Evolutionary conservation across 2,888 invertebrate genomes (phyloP).

Genomic region (Brachyopa scutellaris): DNA sequence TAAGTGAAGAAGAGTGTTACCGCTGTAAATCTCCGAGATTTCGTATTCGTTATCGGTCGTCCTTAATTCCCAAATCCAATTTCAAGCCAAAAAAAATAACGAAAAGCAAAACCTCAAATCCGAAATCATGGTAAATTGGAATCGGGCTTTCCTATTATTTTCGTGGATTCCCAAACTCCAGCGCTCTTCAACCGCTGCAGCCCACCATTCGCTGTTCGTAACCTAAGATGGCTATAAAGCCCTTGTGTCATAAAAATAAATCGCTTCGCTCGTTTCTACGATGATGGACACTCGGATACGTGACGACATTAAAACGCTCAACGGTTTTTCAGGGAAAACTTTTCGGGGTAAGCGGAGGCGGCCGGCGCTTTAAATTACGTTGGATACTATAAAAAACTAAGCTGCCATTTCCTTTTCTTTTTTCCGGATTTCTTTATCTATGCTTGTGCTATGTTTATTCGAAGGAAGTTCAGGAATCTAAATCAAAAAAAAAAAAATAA

Average conservation of each 20-base stretch:
- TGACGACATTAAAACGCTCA: conserved; percentile 60
- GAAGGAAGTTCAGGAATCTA: conserved; percentile 12
- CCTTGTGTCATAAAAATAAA: conserved; percentile 62
- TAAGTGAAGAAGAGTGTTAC: conserved; percentile 37
- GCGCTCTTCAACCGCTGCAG: no score
- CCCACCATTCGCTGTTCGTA: conserved; percentile 13
- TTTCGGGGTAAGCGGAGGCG: conserved; percentile 17
- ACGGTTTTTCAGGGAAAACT: conserved; percentile 54
- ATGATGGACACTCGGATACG: conserved; percentile 68
- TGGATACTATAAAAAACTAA: conserved; percentile 61
- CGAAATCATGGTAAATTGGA: conserved; percentile 27
- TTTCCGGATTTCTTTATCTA: conserved; percentile 47
- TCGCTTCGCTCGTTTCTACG: conserved; percentile 65
- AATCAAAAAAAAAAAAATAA: conserved; percentile 1
- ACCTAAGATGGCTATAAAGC: conserved; percentile 56
- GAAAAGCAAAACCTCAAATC: conserved; percentile 22
- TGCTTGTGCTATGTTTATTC: background rate
- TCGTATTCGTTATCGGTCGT: conserved; percentile 39
- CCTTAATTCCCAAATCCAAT: conserved; percentile 53
- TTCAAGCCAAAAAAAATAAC: conserved; percentile 6
- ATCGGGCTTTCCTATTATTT: conserved; percentile 31
- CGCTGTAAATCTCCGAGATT: conserved; percentile 20
- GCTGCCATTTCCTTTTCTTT: conserved; percentile 56
- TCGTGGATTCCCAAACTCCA: no score
- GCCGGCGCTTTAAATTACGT: conserved; percentile 51